Conservation (phyloP, 2,113 vertebrate species). For the Cranoglanis bouderius region DNA sequence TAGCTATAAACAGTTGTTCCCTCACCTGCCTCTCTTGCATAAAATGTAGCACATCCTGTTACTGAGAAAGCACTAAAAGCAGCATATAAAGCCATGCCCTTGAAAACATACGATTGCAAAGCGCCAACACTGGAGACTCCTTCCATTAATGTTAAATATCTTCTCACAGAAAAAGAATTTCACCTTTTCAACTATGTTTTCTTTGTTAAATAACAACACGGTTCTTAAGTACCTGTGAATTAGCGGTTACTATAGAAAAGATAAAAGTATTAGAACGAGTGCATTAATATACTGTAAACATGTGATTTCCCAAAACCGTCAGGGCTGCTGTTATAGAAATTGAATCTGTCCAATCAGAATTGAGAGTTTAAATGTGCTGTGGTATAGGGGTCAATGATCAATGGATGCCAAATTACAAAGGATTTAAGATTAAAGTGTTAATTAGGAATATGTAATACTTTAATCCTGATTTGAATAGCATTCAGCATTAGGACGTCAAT, state of each 20-base stretch:
- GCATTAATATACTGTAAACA: not conserved
- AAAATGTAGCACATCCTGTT: not conserved
- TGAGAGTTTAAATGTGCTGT: not conserved
- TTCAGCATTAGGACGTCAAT: constrained; percentile 44
- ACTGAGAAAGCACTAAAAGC: not conserved
- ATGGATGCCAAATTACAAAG: not conserved
- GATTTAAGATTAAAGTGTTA: not conserved
- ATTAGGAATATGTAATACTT: not conserved
- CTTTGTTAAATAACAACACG: too few species aligned
- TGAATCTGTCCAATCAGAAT: not conserved
- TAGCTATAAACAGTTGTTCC: too few species aligned
- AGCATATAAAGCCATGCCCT: too few species aligned
- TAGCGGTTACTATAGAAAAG: not conserved
- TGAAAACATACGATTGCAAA: not conserved
- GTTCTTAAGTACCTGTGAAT: not conserved
- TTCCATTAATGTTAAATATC: not conserved
- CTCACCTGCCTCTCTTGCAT: not conserved
- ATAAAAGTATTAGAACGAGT: not conserved
- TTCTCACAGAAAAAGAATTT: not conserved
- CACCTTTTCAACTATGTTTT: too few species aligned
- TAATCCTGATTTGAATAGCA: constrained; percentile 38
- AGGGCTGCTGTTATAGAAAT: not conserved
- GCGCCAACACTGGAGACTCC: not conserved
- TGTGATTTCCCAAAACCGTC: not conserved
- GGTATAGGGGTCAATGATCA: too few species aligned